These are phyloP conservation scores for Himalopsyche tibetana DNA, from an alignment of 2,888 invertebrate genomes.

Conservation along the genomic window DNA sequence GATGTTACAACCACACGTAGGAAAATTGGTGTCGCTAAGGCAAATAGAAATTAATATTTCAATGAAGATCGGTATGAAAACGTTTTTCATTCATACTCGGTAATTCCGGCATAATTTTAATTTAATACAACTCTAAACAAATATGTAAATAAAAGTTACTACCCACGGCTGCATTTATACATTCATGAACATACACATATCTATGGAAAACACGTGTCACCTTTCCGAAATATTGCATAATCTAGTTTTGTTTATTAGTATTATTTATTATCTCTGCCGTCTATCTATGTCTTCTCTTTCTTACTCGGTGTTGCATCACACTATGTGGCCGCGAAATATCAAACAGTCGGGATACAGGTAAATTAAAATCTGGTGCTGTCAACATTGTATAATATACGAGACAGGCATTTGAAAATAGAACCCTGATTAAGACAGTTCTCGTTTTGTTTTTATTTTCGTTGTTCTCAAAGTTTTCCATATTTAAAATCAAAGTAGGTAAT, in stretches of 20 bases:
- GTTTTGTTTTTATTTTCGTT: neutral
- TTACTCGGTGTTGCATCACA: neutral
- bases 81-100: neutral
- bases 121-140: neutral
- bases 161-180: neutral
- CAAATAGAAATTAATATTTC: neutral
- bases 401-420: neutral
- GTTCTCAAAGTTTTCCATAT: neutral
- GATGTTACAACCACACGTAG: too few relatives aligned
- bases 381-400: neutral
- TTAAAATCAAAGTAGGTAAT: too few relatives aligned
- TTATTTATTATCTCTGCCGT: neutral
- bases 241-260: slow-evolving; percentile 19
- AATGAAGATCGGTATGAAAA: neutral
- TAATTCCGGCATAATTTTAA: neutral
- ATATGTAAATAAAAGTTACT: neutral
- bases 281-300: neutral
- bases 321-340: neutral
- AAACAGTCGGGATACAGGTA: slow-evolving; percentile 20
- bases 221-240: slow-evolving; percentile 1
- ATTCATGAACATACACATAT: neutral
- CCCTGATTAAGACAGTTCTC: neutral
- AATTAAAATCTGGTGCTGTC: neutral
- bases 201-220: neutral
- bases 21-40: too few relatives aligned